Conservation (phyloP, 2,888 invertebrate species). For the Apotomis capreana region DNA sequence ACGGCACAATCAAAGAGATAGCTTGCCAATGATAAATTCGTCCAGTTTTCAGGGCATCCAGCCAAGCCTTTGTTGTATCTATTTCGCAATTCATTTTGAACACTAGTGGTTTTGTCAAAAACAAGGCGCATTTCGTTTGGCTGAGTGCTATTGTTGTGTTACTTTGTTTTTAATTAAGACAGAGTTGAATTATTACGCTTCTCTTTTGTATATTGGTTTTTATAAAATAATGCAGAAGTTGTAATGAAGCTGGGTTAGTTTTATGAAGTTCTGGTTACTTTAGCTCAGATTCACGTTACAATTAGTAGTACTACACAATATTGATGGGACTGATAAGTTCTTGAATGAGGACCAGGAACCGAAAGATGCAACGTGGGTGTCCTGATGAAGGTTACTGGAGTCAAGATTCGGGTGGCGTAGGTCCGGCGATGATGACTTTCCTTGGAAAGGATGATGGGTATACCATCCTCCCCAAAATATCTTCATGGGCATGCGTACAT, state of each 20-base stretch:
- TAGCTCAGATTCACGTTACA: too few relatives aligned
- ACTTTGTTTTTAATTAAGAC: slow-evolving; percentile 23
- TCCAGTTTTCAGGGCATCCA: slow-evolving; percentile 25
- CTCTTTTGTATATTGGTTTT: slow-evolving; percentile 16
- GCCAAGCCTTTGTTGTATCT: slow-evolving; percentile 38
- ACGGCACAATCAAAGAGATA: slow-evolving; percentile 10
- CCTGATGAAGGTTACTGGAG: too few relatives aligned
- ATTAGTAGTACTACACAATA: too few relatives aligned
- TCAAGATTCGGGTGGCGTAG: too few relatives aligned
- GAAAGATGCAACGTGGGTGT: too few relatives aligned
- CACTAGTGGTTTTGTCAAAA: slow-evolving; percentile 34
- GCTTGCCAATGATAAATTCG: slow-evolving; percentile 26
- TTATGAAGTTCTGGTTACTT: too few relatives aligned
- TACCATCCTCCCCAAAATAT: too few relatives aligned
- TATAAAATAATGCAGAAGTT: slow-evolving; percentile 13
- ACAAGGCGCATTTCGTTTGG: slow-evolving; percentile 28
- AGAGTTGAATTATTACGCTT: slow-evolving; percentile 23
- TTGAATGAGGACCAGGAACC: too few relatives aligned
- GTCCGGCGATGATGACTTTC: too few relatives aligned
- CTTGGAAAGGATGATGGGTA: too few relatives aligned
- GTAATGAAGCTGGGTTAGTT: background rate
- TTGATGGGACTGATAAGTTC: too few relatives aligned
- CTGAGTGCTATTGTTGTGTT: slow-evolving; percentile 26
- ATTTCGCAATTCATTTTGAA: slow-evolving; percentile 30
- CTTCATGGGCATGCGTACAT: too few relatives aligned